Base-by-base conservation (phyloP, 2,113 vertebrate species). In the Corythaixoides concolor region DNA sequence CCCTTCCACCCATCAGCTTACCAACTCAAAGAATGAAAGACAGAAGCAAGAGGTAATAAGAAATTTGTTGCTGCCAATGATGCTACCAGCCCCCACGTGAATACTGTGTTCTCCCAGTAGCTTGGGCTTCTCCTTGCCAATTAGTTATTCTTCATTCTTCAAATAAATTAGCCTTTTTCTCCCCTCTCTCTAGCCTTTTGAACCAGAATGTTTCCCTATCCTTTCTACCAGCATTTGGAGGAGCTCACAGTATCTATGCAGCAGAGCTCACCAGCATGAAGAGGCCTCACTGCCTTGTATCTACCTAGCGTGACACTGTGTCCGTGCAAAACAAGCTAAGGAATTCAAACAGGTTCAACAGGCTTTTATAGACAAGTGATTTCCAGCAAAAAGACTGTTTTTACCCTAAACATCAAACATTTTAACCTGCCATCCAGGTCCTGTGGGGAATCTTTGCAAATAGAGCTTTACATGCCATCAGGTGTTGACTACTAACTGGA, bases 11-110 rank as follows among this genome's bases (percentile, higher is more conserved):
- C 62, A 64, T 30, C 62, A 87, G 55, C 37, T 90, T 95, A 81
- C 52, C 39, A 76, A 43, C 43, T 78, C 58, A 27, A 86, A 32
- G 8, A 62, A 19, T 6, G 23, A 50, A 78, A 75, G 32, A 63
- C 13, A 39, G 15, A 15, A 47, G 23, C 9, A 8, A 90, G 35
- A 50, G 63, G 24, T 17, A 87, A 45, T 43, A 56, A 56, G 63
- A 84, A 53, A 20, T 39, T 43, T 76, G n/a, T n/a, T 68, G n/a
- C 49, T 75, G 52, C 20, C 43, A 41, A 3, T 5, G 53, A 43
- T 49, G n/a, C 26, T 47, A 41, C 32, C 1, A 0, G 18, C 11
- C 24, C 16, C 12, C 15, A 35, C 0, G 2, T 30, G 47, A 70
- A 85, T 49, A 18, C 6, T 8, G n/a, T 27, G 6, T 15, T 83